Evolutionary conservation across 2,888 invertebrate species (phyloP).

Genomic region (Thereva nobilitata): DNA sequence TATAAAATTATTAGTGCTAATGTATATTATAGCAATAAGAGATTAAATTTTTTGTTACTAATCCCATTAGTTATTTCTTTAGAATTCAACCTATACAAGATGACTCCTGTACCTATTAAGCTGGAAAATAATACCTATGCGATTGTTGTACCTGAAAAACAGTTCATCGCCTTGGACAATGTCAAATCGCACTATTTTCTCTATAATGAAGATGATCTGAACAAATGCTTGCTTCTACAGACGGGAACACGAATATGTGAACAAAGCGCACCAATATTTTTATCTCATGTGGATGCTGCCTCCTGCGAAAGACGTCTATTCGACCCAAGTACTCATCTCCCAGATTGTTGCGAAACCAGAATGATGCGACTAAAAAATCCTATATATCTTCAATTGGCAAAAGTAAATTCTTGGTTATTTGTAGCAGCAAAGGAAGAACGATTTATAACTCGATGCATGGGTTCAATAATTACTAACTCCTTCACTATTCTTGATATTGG

Average conservation of each 20-base stretch:
- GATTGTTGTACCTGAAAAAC: neutral
- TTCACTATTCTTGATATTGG: no score
- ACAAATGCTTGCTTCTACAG: neutral
- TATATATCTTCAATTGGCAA: no score
- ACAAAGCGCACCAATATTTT: no score
- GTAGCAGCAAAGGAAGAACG: neutral
- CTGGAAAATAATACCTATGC: neutral
- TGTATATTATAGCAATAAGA: constrained; percentile 7
- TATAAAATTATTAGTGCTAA: constrained; percentile 1
- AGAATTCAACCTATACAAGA: constrained; percentile 8
- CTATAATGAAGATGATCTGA: neutral
- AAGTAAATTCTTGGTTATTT: neutral
- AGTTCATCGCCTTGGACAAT: neutral
- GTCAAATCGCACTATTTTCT: neutral
- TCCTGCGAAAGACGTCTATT: neutral
- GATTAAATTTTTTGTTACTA: neutral
- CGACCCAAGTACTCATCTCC: constrained; percentile 1
- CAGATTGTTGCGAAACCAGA: constrained; percentile 1
- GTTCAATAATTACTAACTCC: no score
- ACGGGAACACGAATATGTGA: no score
- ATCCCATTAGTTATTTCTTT: neutral
- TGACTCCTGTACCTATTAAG: constrained; percentile 1
- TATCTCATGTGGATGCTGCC: no score
- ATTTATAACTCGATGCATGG: no score
- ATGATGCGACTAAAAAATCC: no score